phyloP scores from a whole-genome alignment of 2,888 invertebrate species.

The Elgonia sp. region DNA sequence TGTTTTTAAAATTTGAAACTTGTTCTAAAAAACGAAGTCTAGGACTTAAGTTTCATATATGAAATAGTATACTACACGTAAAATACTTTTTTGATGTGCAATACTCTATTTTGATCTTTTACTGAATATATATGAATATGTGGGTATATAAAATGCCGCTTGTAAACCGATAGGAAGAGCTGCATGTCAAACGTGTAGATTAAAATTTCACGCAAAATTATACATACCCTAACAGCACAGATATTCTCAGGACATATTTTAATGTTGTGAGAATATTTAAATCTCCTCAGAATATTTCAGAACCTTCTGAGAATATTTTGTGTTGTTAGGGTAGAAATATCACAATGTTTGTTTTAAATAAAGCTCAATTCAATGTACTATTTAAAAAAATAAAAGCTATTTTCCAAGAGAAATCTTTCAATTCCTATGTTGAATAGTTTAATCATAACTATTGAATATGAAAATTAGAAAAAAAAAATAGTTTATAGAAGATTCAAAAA shows the following conservation, averaged over 20 bases:
- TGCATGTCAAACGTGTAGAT: conserved; percentile 35
- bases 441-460: too few species aligned
- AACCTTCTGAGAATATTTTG: too few species aligned
- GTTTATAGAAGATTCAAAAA: neutral
- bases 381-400: neutral
- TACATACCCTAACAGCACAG: too few species aligned
- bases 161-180: conserved; percentile 53
- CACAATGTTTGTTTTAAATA: neutral
- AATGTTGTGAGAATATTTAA: too few species aligned
- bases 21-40: conserved; percentile 13
- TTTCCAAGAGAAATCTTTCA: neutral
- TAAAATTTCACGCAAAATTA: conserved; percentile 22
- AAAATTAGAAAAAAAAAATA: too few species aligned
- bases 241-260: too few species aligned
- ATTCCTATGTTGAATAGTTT: neutral
- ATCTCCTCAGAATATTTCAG: too few species aligned
- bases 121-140: conserved; percentile 37
- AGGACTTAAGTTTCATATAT: conserved; percentile 8
- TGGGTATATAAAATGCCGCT: conserved; percentile 37
- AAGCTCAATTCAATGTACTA: neutral
- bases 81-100: conserved; percentile 50
- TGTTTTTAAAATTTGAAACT: neutral
- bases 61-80: conserved; percentile 42
- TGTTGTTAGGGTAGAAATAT: too few species aligned
- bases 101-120: conserved; percentile 42